phyloP scores from a whole-genome alignment of 2,888 invertebrate species.

The Sinodicranocentrus sp. region DNA sequence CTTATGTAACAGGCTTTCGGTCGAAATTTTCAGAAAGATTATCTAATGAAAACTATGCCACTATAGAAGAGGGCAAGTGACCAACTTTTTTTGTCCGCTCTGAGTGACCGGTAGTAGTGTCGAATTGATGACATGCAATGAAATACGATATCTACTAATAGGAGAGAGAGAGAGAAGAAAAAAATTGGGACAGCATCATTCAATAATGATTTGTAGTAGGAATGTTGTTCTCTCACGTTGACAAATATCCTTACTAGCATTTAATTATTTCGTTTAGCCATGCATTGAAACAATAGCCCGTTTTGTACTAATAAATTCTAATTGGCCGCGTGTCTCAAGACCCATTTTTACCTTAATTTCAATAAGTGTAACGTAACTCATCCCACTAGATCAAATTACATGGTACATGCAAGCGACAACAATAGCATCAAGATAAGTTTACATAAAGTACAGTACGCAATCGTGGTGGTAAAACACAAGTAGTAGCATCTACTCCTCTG shows the following conservation, averaged over 20 bases:
- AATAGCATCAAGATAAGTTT: background rate
- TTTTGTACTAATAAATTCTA: conserved; percentile 50
- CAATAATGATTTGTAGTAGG: conserved; percentile 9
- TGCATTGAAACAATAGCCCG: conserved; percentile 21
- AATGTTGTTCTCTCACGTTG: conserved; percentile 17
- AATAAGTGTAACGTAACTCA: conserved; percentile 11
- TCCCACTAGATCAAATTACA: conserved; percentile 11
- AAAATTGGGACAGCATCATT: conserved; percentile 44
- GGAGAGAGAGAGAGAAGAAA: background rate
- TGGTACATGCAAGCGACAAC: background rate
- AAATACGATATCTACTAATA: background rate
- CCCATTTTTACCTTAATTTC: conserved; percentile 18
- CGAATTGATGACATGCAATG: conserved; percentile 39
- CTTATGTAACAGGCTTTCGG: background rate
- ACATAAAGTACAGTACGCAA: background rate
- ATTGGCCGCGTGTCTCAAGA: conserved; percentile 45
- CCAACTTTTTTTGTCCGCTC: conserved; percentile 19
- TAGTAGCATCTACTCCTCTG: background rate
- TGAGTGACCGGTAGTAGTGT: conserved; percentile 1
- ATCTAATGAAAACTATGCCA: conserved; percentile 45
- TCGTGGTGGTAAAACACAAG: no score
- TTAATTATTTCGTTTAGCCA: background rate
- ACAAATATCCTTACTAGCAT: conserved; percentile 23
- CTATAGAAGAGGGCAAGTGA: background rate
- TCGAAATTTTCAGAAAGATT: conserved; percentile 14